Percentiles rank a stretch among this genome's conserved stretches.
phyloP scores from a whole-genome alignment of 2,888 invertebrate genomes.

The Philhelius pedissequus region DNA sequence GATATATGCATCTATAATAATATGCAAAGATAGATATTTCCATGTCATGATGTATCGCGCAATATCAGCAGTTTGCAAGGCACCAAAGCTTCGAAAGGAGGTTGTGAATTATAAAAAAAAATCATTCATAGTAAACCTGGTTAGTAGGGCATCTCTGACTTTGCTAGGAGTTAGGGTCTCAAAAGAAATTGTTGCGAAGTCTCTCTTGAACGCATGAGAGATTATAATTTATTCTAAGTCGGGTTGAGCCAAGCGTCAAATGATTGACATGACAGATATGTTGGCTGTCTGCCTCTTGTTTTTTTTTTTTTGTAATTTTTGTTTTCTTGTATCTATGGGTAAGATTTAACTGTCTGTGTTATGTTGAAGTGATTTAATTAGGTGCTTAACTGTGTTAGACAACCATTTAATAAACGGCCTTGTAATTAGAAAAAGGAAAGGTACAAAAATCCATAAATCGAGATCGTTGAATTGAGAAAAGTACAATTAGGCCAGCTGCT shows the following conservation, averaged over 20 bases:
- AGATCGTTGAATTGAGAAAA: too few relatives aligned
- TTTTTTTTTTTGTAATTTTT: background rate
- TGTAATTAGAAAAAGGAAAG: background rate
- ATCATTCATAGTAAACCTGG: conserved; percentile 3
- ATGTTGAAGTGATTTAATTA: background rate
- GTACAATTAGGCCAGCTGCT: too few relatives aligned
- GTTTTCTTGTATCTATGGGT: background rate
- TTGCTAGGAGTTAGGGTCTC: background rate
- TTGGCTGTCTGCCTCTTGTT: background rate
- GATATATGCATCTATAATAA: background rate
- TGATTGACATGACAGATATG: conserved; percentile 53
- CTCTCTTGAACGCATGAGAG: conserved; percentile 55
- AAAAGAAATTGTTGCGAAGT: conserved; percentile 45
- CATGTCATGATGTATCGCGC: conserved; percentile 43
- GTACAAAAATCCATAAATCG: background rate
- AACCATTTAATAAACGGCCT: background rate
- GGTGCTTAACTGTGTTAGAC: background rate
- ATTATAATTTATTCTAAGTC: conserved; percentile 43
- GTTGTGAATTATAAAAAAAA: conserved; percentile 13
- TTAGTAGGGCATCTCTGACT: conserved; percentile 56
- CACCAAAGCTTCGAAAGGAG: conserved; percentile 34
- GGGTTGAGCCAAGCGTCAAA: conserved; percentile 53
- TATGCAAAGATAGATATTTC: conserved; percentile 16
- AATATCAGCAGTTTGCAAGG: conserved; percentile 30
- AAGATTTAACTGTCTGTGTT: background rate